Evolutionary conservation across 2,113 vertebrate species (phyloP), one percentile per base, ranked within the genome.

Genomic region (Toxostoma redivivum): DNA sequence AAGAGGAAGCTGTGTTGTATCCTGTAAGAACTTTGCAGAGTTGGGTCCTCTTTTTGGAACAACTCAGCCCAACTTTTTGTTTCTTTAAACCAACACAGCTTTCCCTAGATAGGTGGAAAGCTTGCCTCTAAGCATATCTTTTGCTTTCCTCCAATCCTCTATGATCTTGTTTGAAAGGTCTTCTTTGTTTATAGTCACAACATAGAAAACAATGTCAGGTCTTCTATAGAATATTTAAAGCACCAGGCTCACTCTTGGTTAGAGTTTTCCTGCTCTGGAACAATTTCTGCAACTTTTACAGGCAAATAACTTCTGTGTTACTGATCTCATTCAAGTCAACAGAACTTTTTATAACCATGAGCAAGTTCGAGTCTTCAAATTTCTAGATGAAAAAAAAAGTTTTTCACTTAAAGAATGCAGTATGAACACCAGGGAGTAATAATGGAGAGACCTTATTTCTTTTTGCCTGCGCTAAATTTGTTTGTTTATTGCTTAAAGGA

Each of bases 231-330:
- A 66, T 51, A 64, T 20, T 80, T 73, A 56, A 83, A 81, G 47
- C 27, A 56, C 15, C 5, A 40, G 54, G 9, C 7, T 74, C 7
- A 0, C 12, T 25, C 11, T 64, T 8, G 1, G 4, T 53, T 58
- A 53, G 24, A 66, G 40, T 7, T 85, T 60, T 70, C 42, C 53
- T 91, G 16, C 12, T 78, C 53, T 73, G 65, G 30, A 73, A 38
- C 16, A 80, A 88, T 47, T 87, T 58, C 47, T 95, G 23, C 23
- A 47, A 66, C 5, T 7, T 31, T 62, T 91, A 2, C 42, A 56
- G 45, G 23, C 27, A 33, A 77, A 24, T 40, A 66, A 82, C 10
- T 73, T 45, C 17, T 50, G 7, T 47, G 15, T 42, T 28, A 80
- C 50, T 45, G 62, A 80, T 47, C 38, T 17, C 27, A 44, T 38